Percentiles rank a stretch among this genome's conserved stretches.
phyloP scores from a whole-genome alignment of 2,113 vertebrate genomes.

The Perca flavescens region DNA sequence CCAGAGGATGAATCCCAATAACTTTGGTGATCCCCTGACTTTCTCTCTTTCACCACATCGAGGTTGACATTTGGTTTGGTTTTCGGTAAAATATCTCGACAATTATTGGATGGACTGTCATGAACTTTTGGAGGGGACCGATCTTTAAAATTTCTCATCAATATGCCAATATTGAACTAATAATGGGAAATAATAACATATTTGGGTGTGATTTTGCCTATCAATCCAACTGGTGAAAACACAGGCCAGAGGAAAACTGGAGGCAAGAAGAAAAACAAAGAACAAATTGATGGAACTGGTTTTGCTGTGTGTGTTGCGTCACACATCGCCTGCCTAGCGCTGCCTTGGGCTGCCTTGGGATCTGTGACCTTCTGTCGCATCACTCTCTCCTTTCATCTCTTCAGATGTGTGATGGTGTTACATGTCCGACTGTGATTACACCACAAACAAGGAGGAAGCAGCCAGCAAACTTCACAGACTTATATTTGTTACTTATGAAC shows the following conservation, averaged over 20 bases:
- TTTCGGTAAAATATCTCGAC: background rate
- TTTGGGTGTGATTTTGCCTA: background rate
- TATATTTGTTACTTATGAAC: constrained; percentile 14
- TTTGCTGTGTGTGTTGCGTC: constrained; percentile 23
- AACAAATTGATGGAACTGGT: constrained; percentile 64
- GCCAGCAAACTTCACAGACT: background rate
- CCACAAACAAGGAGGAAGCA: constrained; percentile 6
- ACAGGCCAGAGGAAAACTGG: constrained; percentile 27
- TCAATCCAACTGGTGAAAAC: background rate
- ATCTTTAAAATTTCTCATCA: background rate
- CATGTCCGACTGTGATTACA: constrained; percentile 31
- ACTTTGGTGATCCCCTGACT: background rate
- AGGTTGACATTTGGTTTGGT: background rate
- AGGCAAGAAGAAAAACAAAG: constrained; percentile 60
- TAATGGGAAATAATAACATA: background rate
- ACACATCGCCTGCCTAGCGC: background rate
- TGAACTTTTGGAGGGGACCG: background rate
- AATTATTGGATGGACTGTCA: background rate
- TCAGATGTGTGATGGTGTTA: constrained; percentile 24
- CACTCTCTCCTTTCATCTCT: constrained; percentile 27
- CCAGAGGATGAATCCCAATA: too few relatives aligned
- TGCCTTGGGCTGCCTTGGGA: constrained; percentile 22
- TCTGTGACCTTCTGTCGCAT: constrained; percentile 41
- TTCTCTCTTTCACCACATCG: background rate
- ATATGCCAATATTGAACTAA: background rate